A percentile compares a stretch with the other conserved stretches of the same genome.
phyloP scores from a whole-genome alignment of 2,888 invertebrate genomes.

The Cephus sareptanus region DNA sequence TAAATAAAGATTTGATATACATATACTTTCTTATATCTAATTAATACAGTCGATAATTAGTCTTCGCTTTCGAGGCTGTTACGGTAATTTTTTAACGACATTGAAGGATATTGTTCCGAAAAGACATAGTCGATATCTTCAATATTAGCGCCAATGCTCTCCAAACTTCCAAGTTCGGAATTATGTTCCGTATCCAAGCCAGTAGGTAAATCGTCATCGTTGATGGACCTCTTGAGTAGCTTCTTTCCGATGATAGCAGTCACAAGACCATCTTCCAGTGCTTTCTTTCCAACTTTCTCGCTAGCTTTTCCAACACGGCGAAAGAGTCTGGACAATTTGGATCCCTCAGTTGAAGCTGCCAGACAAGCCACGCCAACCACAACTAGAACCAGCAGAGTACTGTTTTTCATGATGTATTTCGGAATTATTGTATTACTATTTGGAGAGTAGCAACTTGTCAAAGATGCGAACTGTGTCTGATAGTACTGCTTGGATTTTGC shows the following conservation, averaged over 20 bases:
- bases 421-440: background rate
- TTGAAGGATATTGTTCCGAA: too few relatives aligned
- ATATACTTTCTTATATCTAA: too few relatives aligned
- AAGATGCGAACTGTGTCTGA: background rate
- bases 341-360: constrained; percentile 4
- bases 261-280: constrained; percentile 13
- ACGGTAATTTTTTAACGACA: too few relatives aligned
- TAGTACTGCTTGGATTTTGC: background rate
- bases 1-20: too few relatives aligned
- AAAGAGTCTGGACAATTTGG: constrained; percentile 6
- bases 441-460: background rate
- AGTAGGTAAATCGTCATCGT: background rate
- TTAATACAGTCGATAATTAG: too few relatives aligned
- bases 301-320: constrained; percentile 10
- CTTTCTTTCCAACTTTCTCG: constrained; percentile 16
- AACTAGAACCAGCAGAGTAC: constrained; percentile 5
- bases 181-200: too few relatives aligned
- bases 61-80: too few relatives aligned
- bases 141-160: too few relatives aligned
- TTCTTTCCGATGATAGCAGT: constrained; percentile 12
- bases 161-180: too few relatives aligned
- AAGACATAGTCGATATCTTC: too few relatives aligned
- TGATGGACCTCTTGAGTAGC: constrained; percentile 8
- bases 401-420: constrained; percentile 7
- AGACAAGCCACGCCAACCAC: constrained; percentile 10